Base-by-base conservation (phyloP, 2,113 vertebrate genomes). In the Ranitomeya variabilis region DNA sequence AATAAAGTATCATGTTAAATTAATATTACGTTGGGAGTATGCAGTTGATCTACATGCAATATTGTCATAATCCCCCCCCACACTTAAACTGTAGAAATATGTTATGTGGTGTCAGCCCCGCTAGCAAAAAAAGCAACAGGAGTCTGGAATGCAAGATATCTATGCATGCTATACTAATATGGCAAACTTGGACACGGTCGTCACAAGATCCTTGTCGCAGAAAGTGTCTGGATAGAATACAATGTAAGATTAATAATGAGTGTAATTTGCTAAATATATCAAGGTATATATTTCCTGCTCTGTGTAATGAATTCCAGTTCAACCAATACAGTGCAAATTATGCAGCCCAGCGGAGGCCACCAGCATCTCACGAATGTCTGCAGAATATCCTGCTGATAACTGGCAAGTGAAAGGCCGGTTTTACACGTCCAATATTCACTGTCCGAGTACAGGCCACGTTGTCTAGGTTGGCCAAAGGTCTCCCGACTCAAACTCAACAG, bases 221-320 rank as follows among this genome's bases (percentile, higher is more conserved):
- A 81, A 0, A 82, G 57, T 37, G 89, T 91, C 90, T 87, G 51
- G 31, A 90, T 91, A 91, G 91, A 92, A 92, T 89, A 92, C 89
- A 91, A 84, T 93, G 91, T 91, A 91, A 81, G 91, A 91, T 85
- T 81, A 87, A 67, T 91, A 90, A 91, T 80, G 85, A 64, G 91
- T 82, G 87, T 90, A 92, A 90, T 86, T 90, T 88, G 85, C 90
- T 91, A 90, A 90, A 89, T 60, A 90, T 0, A 79, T 86, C 87
- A 92, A 93, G 91, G 87, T 82, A 87, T 52, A 76, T 21, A 84
- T 57, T 86, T 90, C 86, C 71, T 91, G 71, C 88, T 90, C 83
- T 79, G 45, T 2, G 23, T 91, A 91, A 89, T 91, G 92, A 92
- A 92, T 90, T 92, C 83, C 91, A 92, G 91, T 91, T 93, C 90